Percentiles rank a stretch among this genome's conserved stretches.
Conservation (phyloP, 2,113 vertebrate genomes). For the Myrmecophaga tridactyla region DNA sequence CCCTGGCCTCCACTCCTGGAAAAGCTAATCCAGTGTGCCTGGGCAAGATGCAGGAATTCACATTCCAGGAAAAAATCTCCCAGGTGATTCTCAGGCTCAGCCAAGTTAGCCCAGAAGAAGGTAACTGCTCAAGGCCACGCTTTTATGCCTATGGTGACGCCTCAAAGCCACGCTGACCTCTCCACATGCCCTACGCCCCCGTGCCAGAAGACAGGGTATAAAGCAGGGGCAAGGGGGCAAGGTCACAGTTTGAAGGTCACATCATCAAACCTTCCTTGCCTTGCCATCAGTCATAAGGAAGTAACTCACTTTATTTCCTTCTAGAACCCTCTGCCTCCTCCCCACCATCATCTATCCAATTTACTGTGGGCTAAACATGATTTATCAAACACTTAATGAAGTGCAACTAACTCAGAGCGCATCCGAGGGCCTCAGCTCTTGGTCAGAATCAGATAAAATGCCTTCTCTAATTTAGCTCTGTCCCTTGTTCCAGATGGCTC, state of each 20-base stretch:
- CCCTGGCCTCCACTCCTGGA: neutral
- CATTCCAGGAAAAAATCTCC: neutral
- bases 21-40: neutral
- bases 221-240: neutral
- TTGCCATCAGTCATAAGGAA: neutral
- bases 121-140: neutral
- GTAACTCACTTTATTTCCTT: neutral
- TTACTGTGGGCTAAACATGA: neutral
- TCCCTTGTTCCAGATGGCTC: fast-evolving
- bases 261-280: neutral
- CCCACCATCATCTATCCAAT: neutral
- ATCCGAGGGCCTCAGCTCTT: neutral
- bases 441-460: neutral
- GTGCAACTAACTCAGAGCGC: neutral
- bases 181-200: neutral
- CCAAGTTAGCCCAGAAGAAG: neutral
- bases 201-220: neutral
- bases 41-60: neutral
- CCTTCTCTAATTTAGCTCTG: neutral
- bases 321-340: neutral
- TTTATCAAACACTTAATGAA: neutral
- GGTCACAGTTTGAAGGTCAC: neutral
- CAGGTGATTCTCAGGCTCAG: neutral
- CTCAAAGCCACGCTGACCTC: fast-evolving
- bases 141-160: neutral